Evolutionary conservation across 37 sponge, comb jelly and placozoan species (phyloP), one percentile per base, ranked within the genome.

Genomic region (Cliona cf. orientalis): DNA sequence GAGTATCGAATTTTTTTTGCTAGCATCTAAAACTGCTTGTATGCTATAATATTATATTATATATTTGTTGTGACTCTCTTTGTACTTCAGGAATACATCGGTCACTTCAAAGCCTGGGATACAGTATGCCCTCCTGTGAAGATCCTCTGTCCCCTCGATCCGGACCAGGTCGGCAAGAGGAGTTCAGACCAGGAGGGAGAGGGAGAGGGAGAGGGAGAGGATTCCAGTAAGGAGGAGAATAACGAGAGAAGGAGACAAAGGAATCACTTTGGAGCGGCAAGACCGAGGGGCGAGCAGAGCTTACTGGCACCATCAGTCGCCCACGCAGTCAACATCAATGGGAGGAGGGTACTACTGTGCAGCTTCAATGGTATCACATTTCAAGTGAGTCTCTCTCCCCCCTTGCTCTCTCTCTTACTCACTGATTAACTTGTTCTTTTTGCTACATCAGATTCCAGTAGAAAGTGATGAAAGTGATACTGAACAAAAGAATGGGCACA

Each of bases 311-410:
- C 42, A 0, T 7, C 77, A 3, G 23, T 74, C 39, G 59, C 42
- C 25, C 67, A 66, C 0, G 22, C 76, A 14, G 31, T 56, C 28
- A 55, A 33, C 34, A 5, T 72, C 36, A 56, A 71, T 69, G 71
- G 72, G 5, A 63, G 65, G 53, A 69, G 79, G 40, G 53, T 89
- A 42, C 45, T 82, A 4, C 19, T 89, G 64, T 81, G 83, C 36
- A 89, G 62, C 46, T 34, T 89, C 78, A 89, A 89, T 61, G 89
- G 89, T 7, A 32, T 78, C 9, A 44, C 53, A 5, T 78, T 89
- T 73, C 81, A 89, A 66, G 78, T 89, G n/a, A 12, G 26, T 25
- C 25, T 61, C 26, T 61, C 6, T 6, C 28, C 28, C 6, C 28
- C 6, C 5, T n/a, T 22, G 25, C 22, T n/a, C 26, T n/a, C n/a